Evolutionary conservation across 2,113 vertebrate species (phyloP).

Genomic region (Rhinichthys klamathensis): DNA sequence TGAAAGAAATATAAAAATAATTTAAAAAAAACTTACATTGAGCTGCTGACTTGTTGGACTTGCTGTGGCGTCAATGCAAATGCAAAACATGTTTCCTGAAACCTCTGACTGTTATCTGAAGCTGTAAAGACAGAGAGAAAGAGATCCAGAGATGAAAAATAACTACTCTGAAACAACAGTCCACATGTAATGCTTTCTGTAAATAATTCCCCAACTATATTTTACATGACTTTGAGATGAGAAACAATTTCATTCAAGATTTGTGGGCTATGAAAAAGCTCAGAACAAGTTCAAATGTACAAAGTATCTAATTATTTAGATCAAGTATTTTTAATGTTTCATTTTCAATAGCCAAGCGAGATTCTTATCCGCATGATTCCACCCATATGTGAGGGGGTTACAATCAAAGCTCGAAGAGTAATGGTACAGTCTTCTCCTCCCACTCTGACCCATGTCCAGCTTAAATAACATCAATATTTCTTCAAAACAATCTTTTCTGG

Average conservation of each 20-base stretch:
- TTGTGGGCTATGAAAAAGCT: background rate
- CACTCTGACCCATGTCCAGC: slow-evolving; percentile 18
- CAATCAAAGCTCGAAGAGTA: slow-evolving; percentile 27
- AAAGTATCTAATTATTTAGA: background rate
- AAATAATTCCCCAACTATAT: background rate
- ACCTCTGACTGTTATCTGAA: slow-evolving; percentile 96
- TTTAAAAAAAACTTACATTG: slow-evolving; percentile 83
- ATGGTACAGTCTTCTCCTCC: background rate
- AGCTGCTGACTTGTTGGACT: slow-evolving; percentile 98
- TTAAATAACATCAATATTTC: slow-evolving; percentile 28
- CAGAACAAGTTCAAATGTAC: slow-evolving; percentile 16
- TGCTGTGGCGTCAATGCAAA: slow-evolving; percentile 98
- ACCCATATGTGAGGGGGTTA: slow-evolving; percentile 14
- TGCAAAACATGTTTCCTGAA: slow-evolving; percentile 98
- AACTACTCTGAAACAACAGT: background rate
- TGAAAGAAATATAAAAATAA: background rate
- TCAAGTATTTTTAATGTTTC: background rate
- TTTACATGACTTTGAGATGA: background rate
- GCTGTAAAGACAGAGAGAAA: slow-evolving; percentile 72
- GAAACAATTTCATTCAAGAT: background rate
- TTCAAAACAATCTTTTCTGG: slow-evolving; percentile 18
- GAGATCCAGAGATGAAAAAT: background rate
- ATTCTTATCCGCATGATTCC: slow-evolving; percentile 12
- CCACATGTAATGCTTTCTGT: background rate
- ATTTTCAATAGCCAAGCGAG: background rate